A percentile compares a stretch with the other conserved stretches of the same genome.
Evolutionary conservation across 2,888 invertebrate genomes (phyloP).

Genomic region (Lycia hirtaria): DNA sequence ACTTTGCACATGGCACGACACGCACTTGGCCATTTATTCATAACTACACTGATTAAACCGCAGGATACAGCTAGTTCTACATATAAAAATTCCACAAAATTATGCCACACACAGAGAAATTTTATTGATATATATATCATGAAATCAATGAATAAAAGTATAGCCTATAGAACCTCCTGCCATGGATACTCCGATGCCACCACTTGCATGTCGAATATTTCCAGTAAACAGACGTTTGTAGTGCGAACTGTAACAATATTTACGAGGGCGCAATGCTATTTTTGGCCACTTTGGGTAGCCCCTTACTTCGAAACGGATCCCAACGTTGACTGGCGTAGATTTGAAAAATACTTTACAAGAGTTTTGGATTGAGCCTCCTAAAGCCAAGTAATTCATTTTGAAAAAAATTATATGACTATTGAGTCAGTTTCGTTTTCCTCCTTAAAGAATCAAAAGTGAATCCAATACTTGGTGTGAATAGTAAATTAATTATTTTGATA

Average conservation of each 20-base stretch:
- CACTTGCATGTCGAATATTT: slow-evolving; percentile 50
- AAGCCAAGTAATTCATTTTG: slow-evolving; percentile 67
- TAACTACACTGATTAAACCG: too few relatives aligned
- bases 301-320: slow-evolving; percentile 48
- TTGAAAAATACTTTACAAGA: slow-evolving; percentile 59
- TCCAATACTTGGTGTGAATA: too few relatives aligned
- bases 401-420: not conserved
- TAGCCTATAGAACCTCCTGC: not conserved
- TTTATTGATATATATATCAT: not conserved
- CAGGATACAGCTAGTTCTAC: too few relatives aligned
- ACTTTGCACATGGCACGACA: too few relatives aligned
- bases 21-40: too few relatives aligned
- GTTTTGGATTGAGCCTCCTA: slow-evolving; percentile 59
- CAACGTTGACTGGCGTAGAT: slow-evolving; percentile 60
- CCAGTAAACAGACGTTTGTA: slow-evolving; percentile 49
- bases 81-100: too few relatives aligned
- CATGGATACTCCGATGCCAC: slow-evolving; percentile 7
- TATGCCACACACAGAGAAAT: not conserved
- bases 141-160: not conserved
- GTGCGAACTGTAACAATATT: slow-evolving; percentile 35
- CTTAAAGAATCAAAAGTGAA: too few relatives aligned
- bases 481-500: too few relatives aligned
- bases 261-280: slow-evolving; percentile 35
- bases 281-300: slow-evolving; percentile 36
- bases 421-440: not conserved